Percentiles rank a stretch among this genome's conserved stretches.
These are phyloP conservation scores for Lycaena phlaeas DNA, from an alignment of 2,888 invertebrate species.

Conservation along the genomic window DNA sequence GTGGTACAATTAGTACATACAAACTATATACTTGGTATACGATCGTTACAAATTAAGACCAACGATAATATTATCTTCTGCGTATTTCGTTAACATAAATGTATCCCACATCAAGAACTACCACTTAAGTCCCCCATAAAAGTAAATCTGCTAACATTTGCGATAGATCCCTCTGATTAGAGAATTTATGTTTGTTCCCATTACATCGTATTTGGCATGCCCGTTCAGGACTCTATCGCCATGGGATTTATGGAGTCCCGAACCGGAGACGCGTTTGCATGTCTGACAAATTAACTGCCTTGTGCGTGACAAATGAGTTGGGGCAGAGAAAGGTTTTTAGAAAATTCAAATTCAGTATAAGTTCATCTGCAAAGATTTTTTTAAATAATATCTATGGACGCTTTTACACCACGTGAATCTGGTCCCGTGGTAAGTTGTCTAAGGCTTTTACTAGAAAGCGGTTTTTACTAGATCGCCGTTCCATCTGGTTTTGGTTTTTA, in stretches of 20 bases:
- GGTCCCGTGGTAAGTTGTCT: too few species aligned
- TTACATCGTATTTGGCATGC: slow-evolving; percentile 21
- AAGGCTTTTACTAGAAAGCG: too few species aligned
- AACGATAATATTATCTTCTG: not conserved
- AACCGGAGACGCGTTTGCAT: slow-evolving; percentile 33
- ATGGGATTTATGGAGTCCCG: slow-evolving; percentile 33
- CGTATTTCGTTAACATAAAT: not conserved
- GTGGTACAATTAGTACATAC: too few species aligned
- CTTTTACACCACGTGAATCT: too few species aligned
- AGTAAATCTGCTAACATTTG: slow-evolving; percentile 10
- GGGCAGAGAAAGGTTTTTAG: too few species aligned
- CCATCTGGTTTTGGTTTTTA: too few species aligned
- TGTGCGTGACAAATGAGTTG: slow-evolving; percentile 41
- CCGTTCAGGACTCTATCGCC: slow-evolving; percentile 20
- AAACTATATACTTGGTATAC: too few species aligned
- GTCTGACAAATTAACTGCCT: slow-evolving; percentile 60
- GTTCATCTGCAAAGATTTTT: too few species aligned
- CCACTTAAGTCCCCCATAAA: slow-evolving; percentile 5
- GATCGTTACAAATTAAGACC: too few species aligned
- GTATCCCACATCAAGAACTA: not conserved
- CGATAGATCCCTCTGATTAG: slow-evolving; percentile 18
- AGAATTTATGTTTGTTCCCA: slow-evolving; percentile 19
- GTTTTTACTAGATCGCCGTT: too few species aligned
- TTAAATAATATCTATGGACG: too few species aligned
- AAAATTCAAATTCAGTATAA: too few species aligned